Evolutionary conservation across 2,113 vertebrate species (phyloP), one percentile per base, ranked within the genome.

Genomic region (Tringa solitaria): DNA sequence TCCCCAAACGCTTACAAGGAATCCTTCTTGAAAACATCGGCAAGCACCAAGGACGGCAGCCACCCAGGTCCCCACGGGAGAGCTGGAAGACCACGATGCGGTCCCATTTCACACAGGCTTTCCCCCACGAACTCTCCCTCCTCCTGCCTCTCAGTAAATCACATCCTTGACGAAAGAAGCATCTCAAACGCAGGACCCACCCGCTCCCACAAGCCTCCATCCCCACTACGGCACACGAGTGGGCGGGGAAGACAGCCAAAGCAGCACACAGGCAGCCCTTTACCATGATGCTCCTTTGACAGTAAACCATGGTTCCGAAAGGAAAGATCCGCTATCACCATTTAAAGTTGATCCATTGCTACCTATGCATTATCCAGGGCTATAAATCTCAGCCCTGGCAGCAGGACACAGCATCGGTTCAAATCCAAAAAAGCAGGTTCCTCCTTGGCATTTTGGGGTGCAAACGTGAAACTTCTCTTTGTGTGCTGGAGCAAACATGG

Each of bases 1-100:
- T 89, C 92, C 41, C 93, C 81, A 90, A 89, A 76, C 0, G 10
- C 83, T 96, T 84, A 90, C 56, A 90, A 95, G 79, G 83, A 96
- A 93, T 68, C 72, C n/a, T 76, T 45, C 92, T 67, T 70, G 72
- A 89, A 89, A 87, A 87, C 65, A 84, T 11, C 2, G 0, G 45
- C 61, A 79, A 43, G 74, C 65, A 89, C 0, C 61, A 76, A 43
- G 74, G 70, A 87, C 0, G 0, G 35, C 90, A 93, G 78, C 57
- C 70, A 75, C 46, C 51, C 74, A 43, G 77, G 37, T 93, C 68
- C 59, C 91, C 46, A 59, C 1, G 6, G 68, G 59, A 85, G 35
- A 73, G 51, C 59, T 41, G 45, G 20, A 79, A 84, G 46, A 73
- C 90, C 83, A 88, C 7, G 2, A 5, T 17, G 59, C 1, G 5